Evolutionary conservation across 2,888 invertebrate species (phyloP).

Genomic region (Nezara viridula): DNA sequence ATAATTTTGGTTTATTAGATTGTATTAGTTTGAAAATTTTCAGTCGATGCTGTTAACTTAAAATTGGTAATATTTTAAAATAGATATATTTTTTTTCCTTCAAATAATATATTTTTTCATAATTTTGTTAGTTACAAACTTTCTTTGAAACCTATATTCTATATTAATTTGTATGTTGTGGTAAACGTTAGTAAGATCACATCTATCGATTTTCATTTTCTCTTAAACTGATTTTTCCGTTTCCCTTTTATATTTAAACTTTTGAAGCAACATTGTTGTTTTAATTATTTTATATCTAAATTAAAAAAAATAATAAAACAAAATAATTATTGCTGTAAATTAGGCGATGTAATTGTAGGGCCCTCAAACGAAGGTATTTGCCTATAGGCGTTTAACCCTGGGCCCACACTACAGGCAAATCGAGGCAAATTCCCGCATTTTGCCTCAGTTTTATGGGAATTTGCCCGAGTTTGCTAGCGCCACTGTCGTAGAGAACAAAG

Average conservation of each 20-base stretch:
- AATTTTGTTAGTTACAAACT: too few relatives aligned
- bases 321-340: neutral
- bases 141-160: neutral
- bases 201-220: neutral
- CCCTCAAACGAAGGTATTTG: neutral
- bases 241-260: neutral
- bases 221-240: neutral
- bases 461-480: too few relatives aligned
- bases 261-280: neutral
- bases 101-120: too few relatives aligned
- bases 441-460: too few relatives aligned
- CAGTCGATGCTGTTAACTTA: too few relatives aligned
- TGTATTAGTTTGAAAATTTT: too few relatives aligned
- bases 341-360: neutral
- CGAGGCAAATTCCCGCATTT: too few relatives aligned
- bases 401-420: too few relatives aligned
- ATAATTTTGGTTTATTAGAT: too few relatives aligned
- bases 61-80: too few relatives aligned
- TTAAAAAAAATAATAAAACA: neutral
- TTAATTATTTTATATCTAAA: neutral
- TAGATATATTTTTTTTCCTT: too few relatives aligned
- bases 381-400: conserved; percentile 5
- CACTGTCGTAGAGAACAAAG: too few relatives aligned
- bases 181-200: neutral
- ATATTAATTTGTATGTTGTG: neutral